Base-by-base conservation (phyloP, 2,888 invertebrate species). In the Cepaea hortensis region DNA sequence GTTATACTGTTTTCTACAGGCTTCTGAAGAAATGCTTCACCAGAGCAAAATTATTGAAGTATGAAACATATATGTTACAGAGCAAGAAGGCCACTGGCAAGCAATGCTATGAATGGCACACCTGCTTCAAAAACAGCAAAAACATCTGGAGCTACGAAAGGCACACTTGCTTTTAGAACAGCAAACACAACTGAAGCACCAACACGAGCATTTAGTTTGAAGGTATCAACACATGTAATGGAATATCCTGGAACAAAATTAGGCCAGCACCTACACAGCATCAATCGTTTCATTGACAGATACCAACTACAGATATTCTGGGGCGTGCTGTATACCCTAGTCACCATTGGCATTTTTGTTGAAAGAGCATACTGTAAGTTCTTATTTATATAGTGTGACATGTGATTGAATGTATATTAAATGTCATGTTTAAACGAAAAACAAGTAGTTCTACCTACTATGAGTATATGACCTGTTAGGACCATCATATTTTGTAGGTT, bases 271-370 rank as follows among this genome's bases (percentile, higher is more conserved):
- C 80, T 86, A 84, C 88, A 90, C 85, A 87, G 85, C 3, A 75
- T 92, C 35, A 89, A 89, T 3, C 89, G 91, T 55, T 95, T 94
- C 88, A 92, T 96, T 70, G 95, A 96, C 91, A 94, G 95, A 88
- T 95, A 96, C 90, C 93, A 95, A 35, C 94, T 95, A 85, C 95
- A 96, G 90, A 95, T 96, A 86, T 96, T 96, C 92, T 96, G 96
- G 96, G 89, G 95, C 13, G 92, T 94, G 3, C 92, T 96, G 20
- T 96, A 96, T 91, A 96, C 95, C 18, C 90, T 95, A 13, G 94
- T 96, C 3, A 92, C 96, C 61, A 88, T 95, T 65, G 95, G 95
- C 11, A 95, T 96, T 90, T 96, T 96, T 92, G 93, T 95, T 3
- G 96, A 96, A 91, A 93, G 92, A 35, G 87, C 88, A 9, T 88